Percentiles rank a stretch among this genome's conserved stretches.
These are phyloP conservation scores for Mormoops blainvillei DNA, from an alignment of 2,113 vertebrate genomes.

Conservation along the genomic window DNA sequence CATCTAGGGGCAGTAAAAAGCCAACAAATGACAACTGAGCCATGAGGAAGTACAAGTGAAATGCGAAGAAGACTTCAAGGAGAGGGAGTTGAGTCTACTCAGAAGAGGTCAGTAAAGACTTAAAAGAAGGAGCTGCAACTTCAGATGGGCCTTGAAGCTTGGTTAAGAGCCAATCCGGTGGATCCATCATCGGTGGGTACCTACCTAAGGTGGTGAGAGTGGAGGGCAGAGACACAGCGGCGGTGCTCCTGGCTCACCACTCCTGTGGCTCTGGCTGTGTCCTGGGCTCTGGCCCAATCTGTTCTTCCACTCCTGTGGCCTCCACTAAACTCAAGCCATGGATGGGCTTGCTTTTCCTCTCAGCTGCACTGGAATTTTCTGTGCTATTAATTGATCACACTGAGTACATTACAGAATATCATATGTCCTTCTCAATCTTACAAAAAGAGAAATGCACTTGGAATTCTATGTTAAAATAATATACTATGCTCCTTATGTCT, in stretches of 20 bases:
- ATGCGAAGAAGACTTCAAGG: not conserved
- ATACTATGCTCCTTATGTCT: slow-evolving; percentile 63
- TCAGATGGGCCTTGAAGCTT: not conserved
- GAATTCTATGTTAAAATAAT: slow-evolving; percentile 76
- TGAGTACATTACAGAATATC: not conserved
- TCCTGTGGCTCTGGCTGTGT: not conserved
- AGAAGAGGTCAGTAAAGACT: not conserved
- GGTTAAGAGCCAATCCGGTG: not conserved
- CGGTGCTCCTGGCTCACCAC: not conserved
- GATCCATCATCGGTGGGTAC: not conserved
- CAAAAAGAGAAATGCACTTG: slow-evolving; percentile 31
- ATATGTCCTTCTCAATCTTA: not conserved
- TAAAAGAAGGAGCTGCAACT: not conserved
- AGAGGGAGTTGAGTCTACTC: not conserved
- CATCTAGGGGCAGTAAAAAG: not conserved
- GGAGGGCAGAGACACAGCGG: not conserved
- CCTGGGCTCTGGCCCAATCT: not conserved
- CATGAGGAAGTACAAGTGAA: not conserved
- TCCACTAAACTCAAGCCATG: not conserved
- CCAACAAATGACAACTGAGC: not conserved
- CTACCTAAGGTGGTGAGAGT: not conserved
- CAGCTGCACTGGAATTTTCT: not conserved
- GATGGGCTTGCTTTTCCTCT: not conserved
- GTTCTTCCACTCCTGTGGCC: not conserved
- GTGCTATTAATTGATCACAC: not conserved